A percentile compares a stretch with the other conserved stretches of the same genome.
phyloP scores from a whole-genome alignment of 1,140 invertebrate genomes.

The Frieseomelitta varia region DNA sequence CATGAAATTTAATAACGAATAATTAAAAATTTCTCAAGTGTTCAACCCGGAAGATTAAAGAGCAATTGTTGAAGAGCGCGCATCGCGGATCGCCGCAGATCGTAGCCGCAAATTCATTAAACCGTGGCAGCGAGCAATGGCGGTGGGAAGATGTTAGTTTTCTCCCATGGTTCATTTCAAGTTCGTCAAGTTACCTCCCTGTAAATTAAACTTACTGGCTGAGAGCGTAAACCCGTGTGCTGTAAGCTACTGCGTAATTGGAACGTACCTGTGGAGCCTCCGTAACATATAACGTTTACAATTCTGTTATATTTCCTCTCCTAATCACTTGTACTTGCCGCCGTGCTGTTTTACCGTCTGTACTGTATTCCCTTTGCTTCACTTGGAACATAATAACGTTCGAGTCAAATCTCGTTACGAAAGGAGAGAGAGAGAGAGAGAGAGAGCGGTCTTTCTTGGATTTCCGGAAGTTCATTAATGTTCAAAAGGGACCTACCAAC shows the following conservation, averaged over 20 bases:
- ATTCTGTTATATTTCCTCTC: conserved; percentile 44
- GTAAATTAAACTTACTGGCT: conserved; percentile 44
- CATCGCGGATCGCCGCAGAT: not conserved
- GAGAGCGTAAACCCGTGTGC: not conserved
- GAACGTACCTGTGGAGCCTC: conserved; percentile 24
- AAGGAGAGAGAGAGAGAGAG: not conserved
- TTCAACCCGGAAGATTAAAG: too few relatives aligned
- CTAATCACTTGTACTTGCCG: conserved; percentile 47
- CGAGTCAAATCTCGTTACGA: conserved; percentile 16
- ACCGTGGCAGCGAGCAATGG: too few relatives aligned
- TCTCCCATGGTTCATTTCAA: conserved; percentile 14
- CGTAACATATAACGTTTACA: conserved; percentile 46
- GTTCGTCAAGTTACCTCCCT: conserved; percentile 33
- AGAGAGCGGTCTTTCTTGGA: not conserved
- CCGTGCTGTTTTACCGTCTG: not conserved
- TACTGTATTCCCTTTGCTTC: not conserved
- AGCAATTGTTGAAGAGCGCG: not conserved
- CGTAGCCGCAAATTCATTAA: not conserved
- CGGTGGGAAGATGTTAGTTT: not conserved
- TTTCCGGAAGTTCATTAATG: conserved; percentile 31
- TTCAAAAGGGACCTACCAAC: not conserved
- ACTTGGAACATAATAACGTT: conserved; percentile 11
- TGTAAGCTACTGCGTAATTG: conserved; percentile 44
- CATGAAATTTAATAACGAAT: not conserved
- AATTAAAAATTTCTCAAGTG: not conserved